A percentile compares a stretch with the other conserved stretches of the same genome.
Conservation (phyloP, 2,797 vertebrate genomes). For the Octomys mimax region DNA sequence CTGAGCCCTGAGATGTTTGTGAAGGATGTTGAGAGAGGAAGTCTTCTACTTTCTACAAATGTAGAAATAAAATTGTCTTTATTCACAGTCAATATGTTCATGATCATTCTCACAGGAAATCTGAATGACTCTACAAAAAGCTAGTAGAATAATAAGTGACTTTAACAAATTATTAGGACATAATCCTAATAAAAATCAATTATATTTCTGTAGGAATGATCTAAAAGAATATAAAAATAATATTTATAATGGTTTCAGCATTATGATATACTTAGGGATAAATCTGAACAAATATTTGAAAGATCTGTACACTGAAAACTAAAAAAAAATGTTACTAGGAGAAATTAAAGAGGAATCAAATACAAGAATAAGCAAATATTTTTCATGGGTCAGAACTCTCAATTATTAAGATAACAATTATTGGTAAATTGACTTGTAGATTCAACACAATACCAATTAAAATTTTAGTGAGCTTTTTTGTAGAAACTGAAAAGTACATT, state of each 20-base stretch:
- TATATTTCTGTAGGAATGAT: not conserved
- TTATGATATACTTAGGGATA: not conserved
- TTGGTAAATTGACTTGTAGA: not conserved
- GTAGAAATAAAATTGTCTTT: slow-evolving; percentile 21
- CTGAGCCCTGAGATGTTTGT: not conserved
- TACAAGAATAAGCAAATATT: not conserved
- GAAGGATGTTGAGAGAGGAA: not conserved
- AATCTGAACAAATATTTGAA: not conserved
- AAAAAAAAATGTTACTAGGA: not conserved
- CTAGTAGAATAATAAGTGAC: not conserved
- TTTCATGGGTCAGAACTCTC: not conserved
- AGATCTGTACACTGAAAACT: not conserved
- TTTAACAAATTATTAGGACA: not conserved
- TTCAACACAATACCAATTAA: not conserved
- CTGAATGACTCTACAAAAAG: not conserved
- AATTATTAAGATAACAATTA: not conserved
- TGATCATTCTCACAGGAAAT: not conserved
- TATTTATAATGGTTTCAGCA: slow-evolving; percentile 16
- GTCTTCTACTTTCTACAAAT: slow-evolving; percentile 7
- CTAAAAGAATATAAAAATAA: slow-evolving; percentile 33
- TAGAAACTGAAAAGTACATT: slow-evolving; percentile 37
- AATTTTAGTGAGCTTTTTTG: not conserved
- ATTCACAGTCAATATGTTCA: not conserved
- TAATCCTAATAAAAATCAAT: not conserved
- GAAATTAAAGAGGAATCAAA: slow-evolving; percentile 43